A percentile compares a stretch with the other conserved stretches of the same genome.
Conservation (phyloP, 2,888 invertebrate genomes). For the Scaptomyza cyrtandrae region DNA sequence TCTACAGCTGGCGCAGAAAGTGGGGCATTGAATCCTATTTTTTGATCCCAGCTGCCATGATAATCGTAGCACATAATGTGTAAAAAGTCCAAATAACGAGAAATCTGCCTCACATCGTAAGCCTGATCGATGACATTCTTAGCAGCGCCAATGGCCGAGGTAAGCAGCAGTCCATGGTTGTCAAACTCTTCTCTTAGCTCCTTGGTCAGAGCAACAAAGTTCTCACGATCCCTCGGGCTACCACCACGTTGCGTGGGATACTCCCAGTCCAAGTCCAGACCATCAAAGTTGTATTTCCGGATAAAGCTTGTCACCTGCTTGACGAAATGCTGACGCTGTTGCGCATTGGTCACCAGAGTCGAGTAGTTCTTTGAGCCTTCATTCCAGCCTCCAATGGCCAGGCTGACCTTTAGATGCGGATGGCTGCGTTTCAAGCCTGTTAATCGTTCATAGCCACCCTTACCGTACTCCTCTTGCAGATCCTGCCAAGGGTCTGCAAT, state of each 20-base stretch:
- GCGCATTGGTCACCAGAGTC: slow-evolving; percentile 87
- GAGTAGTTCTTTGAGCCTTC: slow-evolving; percentile 89
- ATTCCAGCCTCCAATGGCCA: slow-evolving; percentile 97
- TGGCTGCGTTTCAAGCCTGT: slow-evolving; percentile 88
- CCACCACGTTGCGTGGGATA: slow-evolving; percentile 93
- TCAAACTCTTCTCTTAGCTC: slow-evolving; percentile 90
- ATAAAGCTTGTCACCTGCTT: slow-evolving; percentile 89
- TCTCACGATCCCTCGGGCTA: slow-evolving; percentile 89
- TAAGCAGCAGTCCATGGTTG: slow-evolving; percentile 88
- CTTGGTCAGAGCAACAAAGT: slow-evolving; percentile 91
- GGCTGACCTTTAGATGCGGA: slow-evolving; percentile 89
- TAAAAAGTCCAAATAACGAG: slow-evolving; percentile 88
- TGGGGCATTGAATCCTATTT: slow-evolving; percentile 92
- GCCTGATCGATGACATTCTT: slow-evolving; percentile 90
- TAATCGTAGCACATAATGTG: slow-evolving; percentile 96
- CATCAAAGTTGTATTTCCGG: slow-evolving; percentile 83
- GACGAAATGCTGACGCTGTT: slow-evolving; percentile 88
- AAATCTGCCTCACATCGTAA: slow-evolving; percentile 90
- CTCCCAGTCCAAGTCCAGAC: slow-evolving; percentile 90
- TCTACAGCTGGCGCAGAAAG: slow-evolving; percentile 85
- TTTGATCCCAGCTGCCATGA: slow-evolving; percentile 92
- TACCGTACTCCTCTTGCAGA: slow-evolving; percentile 90
- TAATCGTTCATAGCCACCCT: slow-evolving; percentile 89
- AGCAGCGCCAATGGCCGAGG: slow-evolving; percentile 93
- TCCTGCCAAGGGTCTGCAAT: slow-evolving; percentile 90